These are phyloP conservation scores for Sminthurinus signatus DNA, from an alignment of 1,140 invertebrate species.

Conservation along the genomic window DNA sequence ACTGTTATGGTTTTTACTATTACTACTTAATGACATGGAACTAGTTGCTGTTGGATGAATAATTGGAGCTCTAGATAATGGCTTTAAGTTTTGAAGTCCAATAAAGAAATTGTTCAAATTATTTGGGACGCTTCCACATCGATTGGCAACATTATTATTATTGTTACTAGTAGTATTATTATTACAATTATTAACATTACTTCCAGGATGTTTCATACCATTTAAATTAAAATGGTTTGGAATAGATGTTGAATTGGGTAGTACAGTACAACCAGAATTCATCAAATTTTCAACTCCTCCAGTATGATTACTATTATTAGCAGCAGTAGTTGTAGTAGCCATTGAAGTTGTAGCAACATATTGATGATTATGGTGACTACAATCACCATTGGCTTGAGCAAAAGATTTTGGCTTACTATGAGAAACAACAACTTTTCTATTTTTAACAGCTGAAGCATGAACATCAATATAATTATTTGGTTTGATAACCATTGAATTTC, in stretches of 20 bases:
- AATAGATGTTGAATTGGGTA: too few relatives aligned
- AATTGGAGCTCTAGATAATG: slow-evolving; percentile 39
- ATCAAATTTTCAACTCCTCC: slow-evolving; percentile 3
- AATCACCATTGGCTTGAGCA: slow-evolving; percentile 5
- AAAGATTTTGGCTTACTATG: slow-evolving; percentile 16
- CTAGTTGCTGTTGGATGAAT: slow-evolving; percentile 30
- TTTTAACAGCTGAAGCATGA: slow-evolving; percentile 51
- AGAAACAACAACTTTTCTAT: slow-evolving; percentile 15
- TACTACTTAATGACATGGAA: not conserved
- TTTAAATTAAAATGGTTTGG: too few relatives aligned
- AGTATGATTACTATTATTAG: too few relatives aligned
- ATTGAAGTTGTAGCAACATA: slow-evolving; percentile 42
- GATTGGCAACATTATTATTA: slow-evolving; percentile 24
- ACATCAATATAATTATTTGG: slow-evolving; percentile 64
- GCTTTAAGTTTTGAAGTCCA: slow-evolving; percentile 38
- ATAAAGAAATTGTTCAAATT: slow-evolving; percentile 31
- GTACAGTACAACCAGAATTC: too few relatives aligned
- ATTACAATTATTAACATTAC: too few relatives aligned
- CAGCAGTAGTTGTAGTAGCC: slow-evolving; percentile 6
- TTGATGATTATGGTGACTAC: slow-evolving; percentile 38
- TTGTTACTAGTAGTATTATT: not conserved
- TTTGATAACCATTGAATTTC: slow-evolving; percentile 52
- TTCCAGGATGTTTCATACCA: too few relatives aligned
- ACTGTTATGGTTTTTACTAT: not conserved
- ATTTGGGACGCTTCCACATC: slow-evolving; percentile 34